Evolutionary conservation across 2,113 vertebrate genomes (phyloP).

Genomic region (Gobiocypris rarus): DNA sequence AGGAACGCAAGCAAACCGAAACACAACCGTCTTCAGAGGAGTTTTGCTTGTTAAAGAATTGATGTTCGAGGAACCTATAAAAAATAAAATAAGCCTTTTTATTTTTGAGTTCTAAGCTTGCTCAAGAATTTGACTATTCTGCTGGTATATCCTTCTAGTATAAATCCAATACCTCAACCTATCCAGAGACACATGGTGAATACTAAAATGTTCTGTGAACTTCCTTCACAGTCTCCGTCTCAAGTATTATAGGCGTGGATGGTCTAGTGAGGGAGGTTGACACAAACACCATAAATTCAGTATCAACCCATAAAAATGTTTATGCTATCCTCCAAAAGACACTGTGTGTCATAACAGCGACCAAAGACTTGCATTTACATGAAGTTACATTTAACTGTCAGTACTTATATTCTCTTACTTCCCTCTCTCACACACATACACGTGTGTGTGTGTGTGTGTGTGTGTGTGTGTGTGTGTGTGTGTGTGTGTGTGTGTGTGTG

Average conservation of each 20-base stretch:
- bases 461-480: no score
- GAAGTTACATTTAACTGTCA: not conserved
- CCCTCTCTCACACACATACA: not conserved
- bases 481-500: no score
- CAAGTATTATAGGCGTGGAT: not conserved
- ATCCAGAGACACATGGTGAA: conserved; percentile 21
- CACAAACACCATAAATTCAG: conserved; percentile 27
- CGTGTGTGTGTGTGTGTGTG: not conserved
- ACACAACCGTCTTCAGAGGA: not conserved
- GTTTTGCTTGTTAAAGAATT: conserved; percentile 9
- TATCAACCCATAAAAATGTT: conserved; percentile 31
- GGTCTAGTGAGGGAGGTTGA: conserved; percentile 41
- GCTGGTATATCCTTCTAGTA: conserved; percentile 1
- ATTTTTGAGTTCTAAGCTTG: conserved; percentile 47
- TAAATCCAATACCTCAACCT: not conserved
- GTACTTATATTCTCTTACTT: not conserved
- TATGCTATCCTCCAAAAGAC: conserved; percentile 7
- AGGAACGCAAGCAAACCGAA: not conserved
- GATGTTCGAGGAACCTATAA: not conserved
- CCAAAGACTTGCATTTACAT: conserved; percentile 22
- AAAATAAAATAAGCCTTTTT: conserved; percentile 1
- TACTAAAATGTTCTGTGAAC: not conserved
- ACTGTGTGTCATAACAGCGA: not conserved
- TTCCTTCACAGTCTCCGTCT: not conserved
- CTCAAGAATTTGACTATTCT: conserved; percentile 35